These are phyloP conservation scores for Drosophila melanica DNA, from an alignment of 1,140 invertebrate species.

Conservation along the genomic window DNA sequence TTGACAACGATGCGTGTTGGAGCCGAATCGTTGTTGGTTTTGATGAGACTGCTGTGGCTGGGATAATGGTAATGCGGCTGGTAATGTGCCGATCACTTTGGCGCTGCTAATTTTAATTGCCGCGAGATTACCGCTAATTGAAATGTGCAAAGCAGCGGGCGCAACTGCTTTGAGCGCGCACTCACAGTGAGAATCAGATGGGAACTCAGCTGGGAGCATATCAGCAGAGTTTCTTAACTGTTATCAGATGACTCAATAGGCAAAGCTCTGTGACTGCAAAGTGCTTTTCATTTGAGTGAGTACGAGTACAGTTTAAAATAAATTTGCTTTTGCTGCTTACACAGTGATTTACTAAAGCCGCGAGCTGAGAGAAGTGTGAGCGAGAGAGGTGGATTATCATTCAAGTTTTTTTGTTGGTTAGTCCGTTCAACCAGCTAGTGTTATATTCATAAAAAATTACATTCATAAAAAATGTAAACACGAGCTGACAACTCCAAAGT, in stretches of 20 bases:
- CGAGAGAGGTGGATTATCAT: not conserved
- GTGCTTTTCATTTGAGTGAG: slow-evolving; percentile 2
- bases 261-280: slow-evolving; percentile 35
- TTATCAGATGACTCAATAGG: slow-evolving; percentile 42
- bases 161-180: slow-evolving; percentile 41
- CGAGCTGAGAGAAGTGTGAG: not conserved
- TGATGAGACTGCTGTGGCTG: not conserved
- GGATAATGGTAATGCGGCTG: slow-evolving; percentile 14
- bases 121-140: slow-evolving; percentile 38
- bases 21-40: not conserved
- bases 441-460: too few relatives aligned
- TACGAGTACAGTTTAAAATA: not conserved
- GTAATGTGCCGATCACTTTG: slow-evolving; percentile 9
- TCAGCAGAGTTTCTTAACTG: slow-evolving; percentile 34
- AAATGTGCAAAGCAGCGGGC: slow-evolving; percentile 21
- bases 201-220: slow-evolving; percentile 21
- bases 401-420: too few relatives aligned
- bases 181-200: slow-evolving; percentile 11
- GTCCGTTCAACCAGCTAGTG: too few relatives aligned
- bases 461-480: slow-evolving; percentile 16
- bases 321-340: slow-evolving; percentile 2
- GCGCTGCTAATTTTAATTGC: slow-evolving; percentile 40
- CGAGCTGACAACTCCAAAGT: slow-evolving; percentile 50
- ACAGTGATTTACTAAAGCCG: not conserved
- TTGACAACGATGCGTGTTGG: slow-evolving; percentile 10